Evolutionary conservation across 2,113 vertebrate genomes (phyloP).

Genomic region (Eptatretus burgeri): DNA sequence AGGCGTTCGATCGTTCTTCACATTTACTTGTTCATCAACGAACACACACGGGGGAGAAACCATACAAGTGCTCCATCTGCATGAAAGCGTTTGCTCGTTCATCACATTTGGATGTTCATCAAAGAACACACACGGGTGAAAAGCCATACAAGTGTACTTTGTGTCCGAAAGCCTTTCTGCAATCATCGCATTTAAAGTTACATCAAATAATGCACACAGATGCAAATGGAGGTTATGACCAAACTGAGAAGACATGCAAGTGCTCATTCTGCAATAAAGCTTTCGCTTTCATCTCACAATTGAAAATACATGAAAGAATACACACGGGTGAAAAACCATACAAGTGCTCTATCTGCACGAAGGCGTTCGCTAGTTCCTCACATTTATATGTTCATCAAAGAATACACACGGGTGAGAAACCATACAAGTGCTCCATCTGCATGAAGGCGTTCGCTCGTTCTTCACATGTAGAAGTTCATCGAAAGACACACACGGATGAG

Average conservation of each 20-base stretch:
- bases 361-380: too few species aligned
- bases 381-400: too few species aligned
- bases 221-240: too few species aligned
- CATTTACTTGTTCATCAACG: not conserved
- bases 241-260: not conserved
- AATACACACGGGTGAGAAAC: not conserved
- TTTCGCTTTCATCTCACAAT: not conserved
- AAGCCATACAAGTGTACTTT: not conserved
- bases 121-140: too few species aligned
- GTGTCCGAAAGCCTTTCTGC: not conserved
- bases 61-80: too few species aligned
- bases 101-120: too few species aligned
- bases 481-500: not conserved
- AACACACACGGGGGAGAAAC: too few species aligned
- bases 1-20: not conserved
- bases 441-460: not conserved
- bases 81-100: too few species aligned
- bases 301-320: not conserved
- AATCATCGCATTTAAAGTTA: not conserved
- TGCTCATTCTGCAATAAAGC: not conserved
- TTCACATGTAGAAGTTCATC: not conserved
- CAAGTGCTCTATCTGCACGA: not conserved
- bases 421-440: not conserved
- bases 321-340: not conserved
- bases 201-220: not conserved